Base-by-base conservation (phyloP, 2,888 invertebrate genomes). In the Apoda limacodes region DNA sequence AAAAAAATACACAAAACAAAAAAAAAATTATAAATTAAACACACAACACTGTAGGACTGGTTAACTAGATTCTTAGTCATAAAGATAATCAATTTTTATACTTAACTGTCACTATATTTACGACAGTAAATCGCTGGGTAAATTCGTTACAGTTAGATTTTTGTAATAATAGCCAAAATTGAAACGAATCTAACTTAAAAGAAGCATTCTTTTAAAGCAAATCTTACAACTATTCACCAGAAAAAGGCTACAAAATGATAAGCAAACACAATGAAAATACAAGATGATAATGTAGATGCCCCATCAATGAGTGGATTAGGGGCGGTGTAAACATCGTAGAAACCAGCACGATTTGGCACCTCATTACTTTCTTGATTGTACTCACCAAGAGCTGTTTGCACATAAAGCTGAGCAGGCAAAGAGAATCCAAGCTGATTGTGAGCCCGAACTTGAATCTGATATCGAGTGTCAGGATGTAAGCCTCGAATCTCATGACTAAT, bases 361-460 rank as follows among this genome's bases (percentile, higher is more conserved):
- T 78, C 74, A 50, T 72, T 75, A 66, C 50, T 68, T 46, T 76
- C 75, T 55, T 67, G 67, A 57, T 67, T 68, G 62, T 82, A 85
- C 91, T 91, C 89, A 93, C 94, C 93, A 84, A 88, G 85, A 55
- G 92, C 89, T 43, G 95, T 95, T 78, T 89, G 92, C 65, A 95
- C 84, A 60, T 88, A 85, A 46, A 92, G 84, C 57, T 87, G 85
- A 22, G 90, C 89, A 1, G 93, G 88, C 36, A 85, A 80, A 52
- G 95, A 93, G 69, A 82, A 88, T 34, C 95, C 96, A 40, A 95
- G 89, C 13, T 85, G 75, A 67, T 97, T 97, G 64, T 90, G 90
- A 24, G 95, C 96, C 45, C 87, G 83, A 34, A 96, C 81, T 57
- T 93, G 90, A 54, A 94, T 88, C 55, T 86, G 87, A 81, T 97